Percentiles rank a stretch among this genome's conserved stretches.
phyloP scores from a whole-genome alignment of 2,113 vertebrate genomes.

The Thoracochromis brauschi region DNA sequence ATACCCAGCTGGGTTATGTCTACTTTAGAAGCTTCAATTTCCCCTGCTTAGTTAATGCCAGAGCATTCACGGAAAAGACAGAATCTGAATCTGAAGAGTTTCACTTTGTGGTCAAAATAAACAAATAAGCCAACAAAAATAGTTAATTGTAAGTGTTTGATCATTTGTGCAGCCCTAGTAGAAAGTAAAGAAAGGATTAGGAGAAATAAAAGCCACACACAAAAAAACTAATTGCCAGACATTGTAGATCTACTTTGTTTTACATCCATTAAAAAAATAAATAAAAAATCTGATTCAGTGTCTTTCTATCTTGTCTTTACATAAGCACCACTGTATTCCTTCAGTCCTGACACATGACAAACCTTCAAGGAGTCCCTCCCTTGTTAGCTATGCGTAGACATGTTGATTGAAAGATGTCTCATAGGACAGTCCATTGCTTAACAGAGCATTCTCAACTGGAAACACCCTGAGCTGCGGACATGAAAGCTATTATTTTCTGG shows the following conservation, averaged over 20 bases:
- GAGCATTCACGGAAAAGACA: background rate
- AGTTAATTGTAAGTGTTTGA: background rate
- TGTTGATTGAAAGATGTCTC: slow-evolving; percentile 24
- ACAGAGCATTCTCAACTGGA: slow-evolving; percentile 6
- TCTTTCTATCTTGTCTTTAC: background rate
- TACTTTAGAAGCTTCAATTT: background rate
- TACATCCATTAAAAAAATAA: background rate
- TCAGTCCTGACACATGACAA: background rate
- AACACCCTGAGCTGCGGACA: slow-evolving; percentile 7
- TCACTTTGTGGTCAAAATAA: background rate
- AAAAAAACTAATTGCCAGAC: background rate
- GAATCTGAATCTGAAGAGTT: background rate
- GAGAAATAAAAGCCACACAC: background rate
- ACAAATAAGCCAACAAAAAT: background rate
- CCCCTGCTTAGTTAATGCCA: background rate
- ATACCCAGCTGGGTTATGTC: background rate
- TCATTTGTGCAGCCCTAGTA: background rate
- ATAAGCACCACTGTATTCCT: background rate
- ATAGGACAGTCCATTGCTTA: slow-evolving; percentile 1
- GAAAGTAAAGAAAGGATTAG: background rate
- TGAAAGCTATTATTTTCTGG: slow-evolving; percentile 17
- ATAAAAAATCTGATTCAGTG: background rate
- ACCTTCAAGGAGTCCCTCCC: background rate
- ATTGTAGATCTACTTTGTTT: background rate
- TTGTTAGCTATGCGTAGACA: background rate